Conservation (phyloP, 2,888 invertebrate species). For the Arenicola marina region DNA sequence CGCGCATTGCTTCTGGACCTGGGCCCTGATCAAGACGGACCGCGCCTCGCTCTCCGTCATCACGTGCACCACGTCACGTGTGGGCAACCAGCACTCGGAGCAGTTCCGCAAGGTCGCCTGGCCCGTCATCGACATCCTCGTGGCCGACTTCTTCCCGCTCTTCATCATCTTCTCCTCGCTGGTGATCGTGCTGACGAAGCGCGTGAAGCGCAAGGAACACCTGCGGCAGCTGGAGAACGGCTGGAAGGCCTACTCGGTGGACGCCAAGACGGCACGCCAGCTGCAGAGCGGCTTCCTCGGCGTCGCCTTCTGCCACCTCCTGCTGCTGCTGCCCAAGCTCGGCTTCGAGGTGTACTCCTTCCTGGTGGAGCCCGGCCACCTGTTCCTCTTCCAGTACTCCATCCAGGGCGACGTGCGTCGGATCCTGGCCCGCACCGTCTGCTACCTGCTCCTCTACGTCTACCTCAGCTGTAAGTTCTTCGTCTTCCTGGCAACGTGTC, state of each 20-base stretch:
- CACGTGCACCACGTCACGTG: constrained; percentile 26
- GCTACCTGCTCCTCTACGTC: neutral
- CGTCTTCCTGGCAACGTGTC: neutral
- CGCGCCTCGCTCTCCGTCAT: constrained; percentile 21
- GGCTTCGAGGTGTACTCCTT: constrained; percentile 25
- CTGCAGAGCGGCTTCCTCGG: constrained; percentile 31
- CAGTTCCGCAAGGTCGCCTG: constrained; percentile 45
- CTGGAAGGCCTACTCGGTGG: constrained; percentile 36
- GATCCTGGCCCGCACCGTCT: neutral
- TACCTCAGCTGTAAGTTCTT: neutral
- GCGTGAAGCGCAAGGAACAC: constrained; percentile 12
- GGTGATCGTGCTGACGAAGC: constrained; percentile 34
- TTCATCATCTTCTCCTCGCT: constrained; percentile 38
- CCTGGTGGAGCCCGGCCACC: neutral
- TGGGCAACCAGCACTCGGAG: constrained; percentile 26
- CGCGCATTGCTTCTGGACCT: constrained; percentile 59
- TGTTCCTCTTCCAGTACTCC: neutral
- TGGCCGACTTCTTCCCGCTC: constrained; percentile 46
- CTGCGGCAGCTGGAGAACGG: constrained; percentile 27
- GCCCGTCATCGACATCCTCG: constrained; percentile 47
- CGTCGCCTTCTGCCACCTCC: constrained; percentile 30
- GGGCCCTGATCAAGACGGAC: constrained; percentile 40
- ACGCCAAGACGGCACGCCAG: constrained; percentile 30
- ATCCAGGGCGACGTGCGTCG: neutral
- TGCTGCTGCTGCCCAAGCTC: constrained; percentile 35